Evolutionary conservation across 2,113 vertebrate genomes (phyloP), one percentile per base, ranked within the genome.

Genomic region (Ovibos moschatus): DNA sequence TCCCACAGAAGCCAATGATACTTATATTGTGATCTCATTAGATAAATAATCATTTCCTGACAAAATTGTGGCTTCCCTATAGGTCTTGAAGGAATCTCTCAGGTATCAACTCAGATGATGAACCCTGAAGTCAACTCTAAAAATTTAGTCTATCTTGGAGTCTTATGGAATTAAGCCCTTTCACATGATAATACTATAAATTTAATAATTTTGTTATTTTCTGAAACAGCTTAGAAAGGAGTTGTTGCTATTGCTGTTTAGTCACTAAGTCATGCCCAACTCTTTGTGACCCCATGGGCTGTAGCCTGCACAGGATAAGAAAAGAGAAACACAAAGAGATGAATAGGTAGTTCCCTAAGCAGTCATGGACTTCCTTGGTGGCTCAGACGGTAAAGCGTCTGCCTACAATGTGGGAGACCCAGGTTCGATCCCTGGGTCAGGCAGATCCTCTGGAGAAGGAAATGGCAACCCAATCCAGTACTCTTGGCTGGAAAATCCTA

Each of bases 361-460:
- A 71, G 3, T 30, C 62, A 40, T 33, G 33, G 43, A 81, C 33
- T 60, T 30, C 28, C 28, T 2, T 30, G 28, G 58, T 60, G 58
- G 58, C 58, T 60, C 58, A 60, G 58, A 60, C 0, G 5, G 58
- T 60, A 60, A 30, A 30, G 28, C 2, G 0, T 60, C 58, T 62
- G 13, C 58, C 6, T 62, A 62, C 58, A 30, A 30, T 30, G 13
- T 1, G 2, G 58, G 58, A 15, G 28, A 62, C 6, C 27, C 0
- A 2, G 28, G 12, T 62, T 62, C 2, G 0, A 30, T 62, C 13
- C 58, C 1, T 62, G 58, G 2, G 28, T 62, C 2, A 0, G 13
- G 58, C 14, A 30, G 58, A 62, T 62, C 13, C 28, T 62, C 58
- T 30, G 28, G 58, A 62, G 58, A 62, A 62, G 12, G 58, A 62